Evolutionary conservation across 2,797 vertebrate species (phyloP).

Genomic region (Cheirogaleus major): DNA sequence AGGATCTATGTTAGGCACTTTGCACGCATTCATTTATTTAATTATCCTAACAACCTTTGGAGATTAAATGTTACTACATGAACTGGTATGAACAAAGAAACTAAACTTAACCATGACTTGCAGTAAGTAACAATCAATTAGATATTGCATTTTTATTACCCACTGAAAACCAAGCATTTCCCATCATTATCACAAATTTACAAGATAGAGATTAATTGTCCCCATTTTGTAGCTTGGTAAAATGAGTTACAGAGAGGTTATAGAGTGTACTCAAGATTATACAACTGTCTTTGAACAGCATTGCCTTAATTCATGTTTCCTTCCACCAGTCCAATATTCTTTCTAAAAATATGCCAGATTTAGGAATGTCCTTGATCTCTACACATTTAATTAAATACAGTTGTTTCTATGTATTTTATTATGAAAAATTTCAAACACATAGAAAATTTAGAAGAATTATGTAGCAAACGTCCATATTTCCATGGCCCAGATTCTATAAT

Average conservation of each 20-base stretch:
- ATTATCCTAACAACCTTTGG: constrained; percentile 10
- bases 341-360: not conserved
- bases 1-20: not conserved
- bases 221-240: not conserved
- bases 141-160: constrained; percentile 1
- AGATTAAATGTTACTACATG: not conserved
- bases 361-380: not conserved
- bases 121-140: not conserved
- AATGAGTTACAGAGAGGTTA: not conserved
- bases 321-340: not conserved
- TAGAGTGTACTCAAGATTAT: not conserved
- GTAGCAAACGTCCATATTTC: not conserved
- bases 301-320: not conserved
- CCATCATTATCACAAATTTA: constrained; percentile 15
- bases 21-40: not conserved
- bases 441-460: not conserved
- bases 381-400: not conserved
- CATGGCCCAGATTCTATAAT: not conserved
- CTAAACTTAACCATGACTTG: not conserved
- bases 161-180: not conserved
- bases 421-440: not conserved
- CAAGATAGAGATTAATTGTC: not conserved
- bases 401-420: not conserved
- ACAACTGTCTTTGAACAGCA: not conserved
- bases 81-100: not conserved